Evolutionary conservation across 2,797 vertebrate genomes (phyloP), one percentile per base, ranked within the genome.

Genomic region (Nothura maculosa): DNA sequence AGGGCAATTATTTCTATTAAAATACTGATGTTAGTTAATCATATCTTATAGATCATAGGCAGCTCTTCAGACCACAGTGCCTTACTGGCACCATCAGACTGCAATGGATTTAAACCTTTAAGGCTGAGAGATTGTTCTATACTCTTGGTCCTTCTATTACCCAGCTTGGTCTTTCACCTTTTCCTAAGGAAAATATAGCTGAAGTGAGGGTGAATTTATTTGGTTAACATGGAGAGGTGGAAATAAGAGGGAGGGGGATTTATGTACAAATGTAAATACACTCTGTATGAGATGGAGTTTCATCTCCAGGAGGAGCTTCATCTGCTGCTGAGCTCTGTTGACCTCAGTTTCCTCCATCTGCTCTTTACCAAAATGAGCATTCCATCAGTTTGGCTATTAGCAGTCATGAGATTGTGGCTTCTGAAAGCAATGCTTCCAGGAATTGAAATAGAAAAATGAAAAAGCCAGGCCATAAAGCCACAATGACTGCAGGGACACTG

Each of bases 201-300:
- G 34, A 55, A 73, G 6, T 64, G 14, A 10, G 54, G 36, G 64
- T 38, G 12, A 38, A 1, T 14, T 54, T 81, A 60, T 19, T 36
- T 12, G 66, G 50, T 14, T 12, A 84, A 9, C 12, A 38, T 13
- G 27, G 60, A 36, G 2, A 20, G 4, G 63, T 30, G 27, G 6
- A 32, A 30, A 2, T 43, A 4, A 24, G 4, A 55, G 0, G 1
- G 54, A 55, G 28, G 17, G 17, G 30, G 28, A n/a, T 28, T 70
- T 42, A 38, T 10, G 1, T 20, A 10, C 21, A 76, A 82, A 87
- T 79, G 30, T 20, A 72, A 58, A 28, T 45, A 9, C 1, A 4
- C 10, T n/a, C 9, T 22, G 19, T 38, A 20, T 14, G 5, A 57
- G 10, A 12, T 73, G 22, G 61, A 86, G 24, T 73, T 94, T 54